phyloP scores from a whole-genome alignment of 2,113 vertebrate species.

The Pogona vitticeps region DNA sequence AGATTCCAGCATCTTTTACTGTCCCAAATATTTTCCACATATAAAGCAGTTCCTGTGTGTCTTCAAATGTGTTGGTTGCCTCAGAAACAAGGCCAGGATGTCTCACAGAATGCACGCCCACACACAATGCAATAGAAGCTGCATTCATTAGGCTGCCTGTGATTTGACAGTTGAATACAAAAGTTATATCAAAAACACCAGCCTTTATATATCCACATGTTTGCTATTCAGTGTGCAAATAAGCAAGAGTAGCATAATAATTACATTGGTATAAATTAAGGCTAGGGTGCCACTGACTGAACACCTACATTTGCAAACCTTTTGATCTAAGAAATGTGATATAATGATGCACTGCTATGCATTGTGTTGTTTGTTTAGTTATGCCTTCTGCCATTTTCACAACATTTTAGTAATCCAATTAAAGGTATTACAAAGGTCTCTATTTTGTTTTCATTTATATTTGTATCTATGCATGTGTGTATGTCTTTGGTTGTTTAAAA shows the following conservation, averaged over 20 bases:
- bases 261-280: neutral
- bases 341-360: neutral
- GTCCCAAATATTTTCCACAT: conserved; percentile 55
- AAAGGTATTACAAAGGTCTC: too few relatives aligned
- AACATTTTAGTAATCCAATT: too few relatives aligned
- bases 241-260: neutral
- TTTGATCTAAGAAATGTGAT: neutral
- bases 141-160: neutral
- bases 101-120: conserved; percentile 40
- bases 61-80: conserved; percentile 51
- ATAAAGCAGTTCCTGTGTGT: conserved; percentile 46
- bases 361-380: too few relatives aligned
- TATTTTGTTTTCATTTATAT: too few relatives aligned
- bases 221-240: rapidly evolving
- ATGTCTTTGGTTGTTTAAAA: too few relatives aligned
- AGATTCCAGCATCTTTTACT: conserved; percentile 48
- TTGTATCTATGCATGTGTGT: too few relatives aligned
- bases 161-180: neutral
- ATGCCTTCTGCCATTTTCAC: too few relatives aligned
- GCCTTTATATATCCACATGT: conserved; percentile 6
- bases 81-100: conserved; percentile 65
- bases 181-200: conserved; percentile 5
- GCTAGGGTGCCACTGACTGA: neutral
- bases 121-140: conserved; percentile 19
- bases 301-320: conserved; percentile 13